Evolutionary conservation across 1,140 invertebrate species (phyloP).

Genomic region (Calliphora vicina): DNA sequence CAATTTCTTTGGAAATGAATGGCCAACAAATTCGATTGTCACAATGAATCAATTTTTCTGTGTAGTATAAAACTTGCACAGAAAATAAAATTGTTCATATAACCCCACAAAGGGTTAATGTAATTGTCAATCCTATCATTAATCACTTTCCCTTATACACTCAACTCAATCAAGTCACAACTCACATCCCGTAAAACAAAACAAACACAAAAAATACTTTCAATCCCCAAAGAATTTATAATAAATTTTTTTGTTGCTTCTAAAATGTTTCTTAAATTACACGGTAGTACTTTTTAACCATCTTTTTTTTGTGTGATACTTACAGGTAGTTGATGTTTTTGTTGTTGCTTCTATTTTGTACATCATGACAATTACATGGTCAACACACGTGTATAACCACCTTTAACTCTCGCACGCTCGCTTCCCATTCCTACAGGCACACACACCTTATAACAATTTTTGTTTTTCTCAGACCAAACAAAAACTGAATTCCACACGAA

Average conservation of each 20-base stretch:
- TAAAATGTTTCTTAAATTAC: not conserved
- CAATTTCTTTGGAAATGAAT: too few species aligned
- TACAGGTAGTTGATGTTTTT: not conserved
- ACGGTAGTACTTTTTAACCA: not conserved
- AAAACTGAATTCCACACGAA: not conserved
- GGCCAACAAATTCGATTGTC: too few species aligned
- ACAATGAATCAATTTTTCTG: too few species aligned
- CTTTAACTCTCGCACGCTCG: not conserved
- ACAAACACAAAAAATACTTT: not conserved
- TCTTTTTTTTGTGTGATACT: too few species aligned
- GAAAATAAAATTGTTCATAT: too few species aligned
- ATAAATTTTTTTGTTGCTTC: not conserved
- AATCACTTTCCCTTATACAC: not conserved
- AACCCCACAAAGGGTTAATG: too few species aligned
- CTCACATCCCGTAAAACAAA: not conserved
- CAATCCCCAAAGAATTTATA: not conserved
- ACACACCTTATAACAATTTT: not conserved
- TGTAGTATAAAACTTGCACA: too few species aligned
- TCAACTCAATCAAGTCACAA: not conserved
- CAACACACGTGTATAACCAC: not conserved
- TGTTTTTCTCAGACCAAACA: not conserved
- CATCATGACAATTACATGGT: not conserved
- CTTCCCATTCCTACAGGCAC: not conserved
- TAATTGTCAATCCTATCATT: not conserved
- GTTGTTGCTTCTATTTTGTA: not conserved